Percentiles rank a stretch among this genome's conserved stretches.
phyloP scores from a whole-genome alignment of 35 echinoderm and acorn worm genomes.

The Strongylocentrotus purpuratus region DNA sequence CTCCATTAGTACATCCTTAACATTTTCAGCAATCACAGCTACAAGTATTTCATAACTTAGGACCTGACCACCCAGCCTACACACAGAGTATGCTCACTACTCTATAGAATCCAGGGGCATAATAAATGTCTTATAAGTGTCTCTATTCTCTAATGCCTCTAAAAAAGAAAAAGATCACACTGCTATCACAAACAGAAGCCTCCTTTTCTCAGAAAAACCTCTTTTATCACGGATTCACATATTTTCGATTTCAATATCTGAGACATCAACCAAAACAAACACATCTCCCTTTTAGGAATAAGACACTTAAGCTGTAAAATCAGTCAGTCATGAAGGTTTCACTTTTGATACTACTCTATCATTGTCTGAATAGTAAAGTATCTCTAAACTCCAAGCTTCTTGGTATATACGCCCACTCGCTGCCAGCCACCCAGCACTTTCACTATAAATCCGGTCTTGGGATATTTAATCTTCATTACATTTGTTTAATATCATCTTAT shows the following conservation, averaged over 20 bases:
- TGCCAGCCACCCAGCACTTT: not conserved
- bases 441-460: not conserved
- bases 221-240: not conserved
- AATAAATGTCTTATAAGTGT: not conserved
- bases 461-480: not conserved
- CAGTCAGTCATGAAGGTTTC: not conserved
- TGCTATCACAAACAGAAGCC: not conserved
- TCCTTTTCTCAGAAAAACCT: not conserved
- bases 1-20: no score
- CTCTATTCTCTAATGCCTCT: not conserved
- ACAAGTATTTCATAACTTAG: no score
- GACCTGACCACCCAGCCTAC: no score
- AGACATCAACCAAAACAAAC: not conserved
- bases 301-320: not conserved
- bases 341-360: not conserved
- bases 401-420: not conserved
- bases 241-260: not conserved
- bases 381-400: not conserved
- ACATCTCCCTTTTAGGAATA: no score
- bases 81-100: not conserved
- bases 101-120: not conserved
- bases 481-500: not conserved
- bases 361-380: not conserved
- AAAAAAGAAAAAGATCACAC: not conserved
- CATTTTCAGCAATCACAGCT: no score